phyloP scores from a whole-genome alignment of 2,113 vertebrate species.

The Scytalopus superciliaris region DNA sequence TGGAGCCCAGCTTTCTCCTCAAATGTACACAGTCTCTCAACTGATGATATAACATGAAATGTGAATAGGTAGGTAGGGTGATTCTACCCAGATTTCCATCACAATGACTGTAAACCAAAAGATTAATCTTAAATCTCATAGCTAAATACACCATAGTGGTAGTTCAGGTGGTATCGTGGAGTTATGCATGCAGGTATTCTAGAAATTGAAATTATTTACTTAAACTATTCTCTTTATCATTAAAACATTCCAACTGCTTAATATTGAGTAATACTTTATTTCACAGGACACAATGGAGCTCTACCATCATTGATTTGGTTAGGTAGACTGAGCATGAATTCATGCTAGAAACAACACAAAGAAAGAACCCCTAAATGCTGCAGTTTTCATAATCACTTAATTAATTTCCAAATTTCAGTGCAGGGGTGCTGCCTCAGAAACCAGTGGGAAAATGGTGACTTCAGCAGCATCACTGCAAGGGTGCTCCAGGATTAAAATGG shows the following conservation, averaged over 20 bases:
- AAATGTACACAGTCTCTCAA: not conserved
- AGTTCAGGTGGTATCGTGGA: not conserved
- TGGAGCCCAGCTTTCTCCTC: not conserved
- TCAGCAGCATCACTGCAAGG: not conserved
- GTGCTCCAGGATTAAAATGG: not conserved
- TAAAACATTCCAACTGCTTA: not conserved
- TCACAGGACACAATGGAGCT: not conserved
- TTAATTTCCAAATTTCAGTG: not conserved
- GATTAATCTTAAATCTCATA: not conserved
- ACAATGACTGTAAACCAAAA: not conserved
- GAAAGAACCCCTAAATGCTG: not conserved
- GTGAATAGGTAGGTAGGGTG: not conserved
- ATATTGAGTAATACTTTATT: not conserved
- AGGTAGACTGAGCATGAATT: not conserved
- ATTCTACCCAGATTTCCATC: not conserved
- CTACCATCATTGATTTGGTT: not conserved
- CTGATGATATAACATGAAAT: not conserved
- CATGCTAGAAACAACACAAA: not conserved
- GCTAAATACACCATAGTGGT: not conserved
- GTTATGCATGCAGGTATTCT: not conserved
- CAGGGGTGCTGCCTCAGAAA: not conserved
- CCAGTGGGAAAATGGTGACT: fast-evolving
- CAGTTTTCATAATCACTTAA: not conserved
- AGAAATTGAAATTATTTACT: not conserved
- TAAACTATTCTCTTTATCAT: not conserved